Percentiles rank a stretch among this genome's conserved stretches.
These are phyloP conservation scores for Eufriesea mexicana DNA, from an alignment of 1,140 invertebrate genomes.

Conservation along the genomic window DNA sequence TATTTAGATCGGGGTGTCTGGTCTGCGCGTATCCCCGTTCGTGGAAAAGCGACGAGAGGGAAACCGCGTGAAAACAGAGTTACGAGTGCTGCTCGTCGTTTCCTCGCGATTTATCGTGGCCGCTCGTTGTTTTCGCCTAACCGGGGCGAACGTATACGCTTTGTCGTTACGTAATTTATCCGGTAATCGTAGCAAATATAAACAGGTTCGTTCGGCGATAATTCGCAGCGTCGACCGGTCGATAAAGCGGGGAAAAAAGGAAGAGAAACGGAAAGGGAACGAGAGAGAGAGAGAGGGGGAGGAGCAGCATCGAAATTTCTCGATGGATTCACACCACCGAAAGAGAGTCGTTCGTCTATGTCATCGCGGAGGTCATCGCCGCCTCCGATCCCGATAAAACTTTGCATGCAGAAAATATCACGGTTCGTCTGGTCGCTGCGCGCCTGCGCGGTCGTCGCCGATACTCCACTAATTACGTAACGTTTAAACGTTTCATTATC, in stretches of 20 bases:
- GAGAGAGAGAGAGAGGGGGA: neutral
- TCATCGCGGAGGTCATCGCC: slow-evolving; percentile 42
- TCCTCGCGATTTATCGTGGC: too few relatives aligned
- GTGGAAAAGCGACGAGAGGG: neutral
- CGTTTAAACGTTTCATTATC: slow-evolving; percentile 30
- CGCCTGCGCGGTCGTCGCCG: neutral
- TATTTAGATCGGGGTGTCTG: neutral
- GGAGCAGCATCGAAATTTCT: neutral
- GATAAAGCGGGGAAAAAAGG: neutral
- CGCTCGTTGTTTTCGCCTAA: too few relatives aligned
- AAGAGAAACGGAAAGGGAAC: neutral
- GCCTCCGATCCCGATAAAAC: slow-evolving; percentile 36
- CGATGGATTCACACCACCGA: neutral
- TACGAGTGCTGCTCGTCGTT: too few relatives aligned
- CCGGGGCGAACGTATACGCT: too few relatives aligned
- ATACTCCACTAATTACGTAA: slow-evolving; percentile 24
- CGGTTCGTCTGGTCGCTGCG: neutral
- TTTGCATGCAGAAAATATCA: slow-evolving; percentile 25
- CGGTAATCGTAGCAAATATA: neutral
- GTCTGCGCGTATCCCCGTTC: neutral
- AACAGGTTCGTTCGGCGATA: neutral
- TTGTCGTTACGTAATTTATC: neutral
- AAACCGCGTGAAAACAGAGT: slow-evolving; percentile 4
- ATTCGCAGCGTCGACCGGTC: neutral
- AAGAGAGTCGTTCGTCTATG: neutral